Evolutionary conservation across 1,140 invertebrate species (phyloP).

Genomic region (Paralvinella palmiformis): DNA sequence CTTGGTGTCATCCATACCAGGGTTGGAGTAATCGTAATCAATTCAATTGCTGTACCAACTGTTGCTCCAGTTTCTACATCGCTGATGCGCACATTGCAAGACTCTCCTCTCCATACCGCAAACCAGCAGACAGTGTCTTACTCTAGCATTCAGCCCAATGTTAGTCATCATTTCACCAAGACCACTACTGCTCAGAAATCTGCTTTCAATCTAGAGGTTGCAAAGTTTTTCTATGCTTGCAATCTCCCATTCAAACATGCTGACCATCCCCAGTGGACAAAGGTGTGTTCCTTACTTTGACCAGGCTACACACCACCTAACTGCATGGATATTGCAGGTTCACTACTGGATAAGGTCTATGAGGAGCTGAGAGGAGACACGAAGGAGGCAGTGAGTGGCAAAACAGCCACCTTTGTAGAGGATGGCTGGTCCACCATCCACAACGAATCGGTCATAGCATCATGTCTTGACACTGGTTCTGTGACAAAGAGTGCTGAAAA

Average conservation of each 20-base stretch:
- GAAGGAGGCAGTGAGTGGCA: not conserved
- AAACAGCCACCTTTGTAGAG: conserved; percentile 1
- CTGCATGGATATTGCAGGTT: too few species aligned
- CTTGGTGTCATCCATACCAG: too few species aligned
- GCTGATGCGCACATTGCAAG: not conserved
- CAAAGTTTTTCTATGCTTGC: too few species aligned
- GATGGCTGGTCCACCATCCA: too few species aligned
- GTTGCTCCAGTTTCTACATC: too few species aligned
- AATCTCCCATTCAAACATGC: too few species aligned
- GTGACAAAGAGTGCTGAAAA: not conserved
- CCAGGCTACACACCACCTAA: too few species aligned
- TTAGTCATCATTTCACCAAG: not conserved
- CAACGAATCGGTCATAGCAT: conserved; percentile 5
- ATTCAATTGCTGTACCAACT: too few species aligned
- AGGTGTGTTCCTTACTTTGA: too few species aligned
- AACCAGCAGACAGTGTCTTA: not conserved
- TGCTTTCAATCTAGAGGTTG: not conserved
- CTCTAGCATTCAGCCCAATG: not conserved
- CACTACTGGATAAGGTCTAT: too few species aligned
- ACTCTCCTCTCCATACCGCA: not conserved
- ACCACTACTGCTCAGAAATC: not conserved
- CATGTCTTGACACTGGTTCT: conserved; percentile 5
- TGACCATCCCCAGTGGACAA: too few species aligned
- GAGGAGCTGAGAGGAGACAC: not conserved
- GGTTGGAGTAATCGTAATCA: too few species aligned